phyloP scores from a whole-genome alignment of 2,888 invertebrate species.

The Eristalinus aeneus region DNA sequence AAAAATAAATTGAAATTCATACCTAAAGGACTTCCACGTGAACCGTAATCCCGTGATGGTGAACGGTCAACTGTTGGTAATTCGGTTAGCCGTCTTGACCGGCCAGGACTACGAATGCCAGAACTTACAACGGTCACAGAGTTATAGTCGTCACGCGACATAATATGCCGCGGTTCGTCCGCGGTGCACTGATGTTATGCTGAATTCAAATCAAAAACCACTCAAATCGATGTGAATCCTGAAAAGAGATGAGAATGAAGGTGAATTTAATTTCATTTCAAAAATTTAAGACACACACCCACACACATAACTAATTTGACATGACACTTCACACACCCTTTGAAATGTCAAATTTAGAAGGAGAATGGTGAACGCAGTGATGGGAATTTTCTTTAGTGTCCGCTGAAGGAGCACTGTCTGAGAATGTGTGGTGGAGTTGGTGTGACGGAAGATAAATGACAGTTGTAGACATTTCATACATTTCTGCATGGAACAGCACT shows the following conservation, averaged over 20 bases:
- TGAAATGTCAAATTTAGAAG: no score
- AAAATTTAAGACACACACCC: no score
- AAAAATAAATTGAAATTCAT: slow-evolving; percentile 75
- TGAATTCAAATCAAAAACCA: slow-evolving; percentile 52
- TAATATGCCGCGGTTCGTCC: slow-evolving; percentile 81
- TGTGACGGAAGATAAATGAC: background rate
- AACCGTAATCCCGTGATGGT: slow-evolving; percentile 89
- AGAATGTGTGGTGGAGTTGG: background rate
- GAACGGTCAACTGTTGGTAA: slow-evolving; percentile 95
- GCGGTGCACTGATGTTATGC: slow-evolving; percentile 75
- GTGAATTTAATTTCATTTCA: background rate
- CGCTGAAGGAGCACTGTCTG: background rate
- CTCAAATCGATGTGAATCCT: slow-evolving; percentile 24
- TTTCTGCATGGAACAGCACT: background rate
- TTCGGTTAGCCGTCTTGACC: slow-evolving; percentile 85
- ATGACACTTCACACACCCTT: no score
- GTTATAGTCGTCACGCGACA: slow-evolving; percentile 82
- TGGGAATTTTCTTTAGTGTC: background rate
- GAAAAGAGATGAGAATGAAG: slow-evolving; percentile 13
- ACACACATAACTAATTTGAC: no score
- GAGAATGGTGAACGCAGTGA: no score
- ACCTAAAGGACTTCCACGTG: slow-evolving; percentile 84
- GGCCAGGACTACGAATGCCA: slow-evolving; percentile 84
- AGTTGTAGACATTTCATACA: background rate
- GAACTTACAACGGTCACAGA: slow-evolving; percentile 84